Base-by-base conservation (phyloP, 2,888 invertebrate genomes). In the Drosophila setosimentum region DNA sequence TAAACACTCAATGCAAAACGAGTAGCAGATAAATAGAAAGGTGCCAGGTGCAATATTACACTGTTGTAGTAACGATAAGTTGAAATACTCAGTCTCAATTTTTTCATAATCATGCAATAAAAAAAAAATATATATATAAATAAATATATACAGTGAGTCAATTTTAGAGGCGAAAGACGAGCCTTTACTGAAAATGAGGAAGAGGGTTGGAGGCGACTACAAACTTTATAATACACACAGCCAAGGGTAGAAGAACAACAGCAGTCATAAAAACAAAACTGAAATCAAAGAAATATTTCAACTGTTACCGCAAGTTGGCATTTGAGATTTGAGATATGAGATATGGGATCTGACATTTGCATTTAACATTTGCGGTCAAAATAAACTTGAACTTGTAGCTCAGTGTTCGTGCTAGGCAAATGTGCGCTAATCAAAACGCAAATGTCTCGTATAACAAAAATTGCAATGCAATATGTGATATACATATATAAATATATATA, bases 351-450 rank as follows among this genome's bases (percentile, higher is more conserved):
- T 30, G 16, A 16, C 21, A 57, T 57, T 57, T 57, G 57, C 40
- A 57, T 42, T 10, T 42, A 10, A 42, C 57, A 42, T 57, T 57
- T 57, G 57, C 21, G 45, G 59, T 59, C 11, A 57, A 21, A 48
- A 59, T 48, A 27, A 48, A 33, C 48, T 33, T 59, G 32, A 57
- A 57, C 57, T 57, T 42, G 57, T 40, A 29, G 37, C 37, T 2
- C 6, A 55, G 54, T 55, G 55, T 40, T 55, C 18, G 57, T 32
- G 32, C 53, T 33, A 33, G 33, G 8, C 48, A 59, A 53, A 2
- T 53, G 33, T 53, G 4, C 30, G 57, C 57, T 57, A 57, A 57
- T 42, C 16, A 57, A 57, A 57, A 42, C 45, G 30, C 42, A 57
- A 40, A 57, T 30, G 42, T 57, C 42, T 57, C 42, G 13, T 11